Evolutionary conservation across 1,140 invertebrate species (phyloP).

Genomic region (Dolichoris vasculosae): DNA sequence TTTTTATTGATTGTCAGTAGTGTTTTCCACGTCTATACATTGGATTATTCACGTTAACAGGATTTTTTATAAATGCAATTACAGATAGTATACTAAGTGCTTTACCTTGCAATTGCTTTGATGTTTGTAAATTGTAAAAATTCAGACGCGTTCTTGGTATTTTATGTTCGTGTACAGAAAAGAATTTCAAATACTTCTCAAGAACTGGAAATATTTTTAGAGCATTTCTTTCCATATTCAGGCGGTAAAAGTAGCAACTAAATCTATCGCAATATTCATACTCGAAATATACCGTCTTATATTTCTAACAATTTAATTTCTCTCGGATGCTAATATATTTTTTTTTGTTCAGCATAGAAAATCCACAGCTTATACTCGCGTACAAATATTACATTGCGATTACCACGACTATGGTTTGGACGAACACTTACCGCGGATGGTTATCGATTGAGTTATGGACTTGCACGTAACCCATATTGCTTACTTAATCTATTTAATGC

Average conservation of each 20-base stretch:
- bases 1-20: too few species aligned
- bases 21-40: too few species aligned
- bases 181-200: too few species aligned
- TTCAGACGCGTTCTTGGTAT: too few species aligned
- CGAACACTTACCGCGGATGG: not conserved
- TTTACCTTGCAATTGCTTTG: not conserved
- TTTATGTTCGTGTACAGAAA: too few species aligned
- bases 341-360: not conserved
- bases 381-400: not conserved
- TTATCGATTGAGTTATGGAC: not conserved
- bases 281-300: not conserved
- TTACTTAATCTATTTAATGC: conserved; percentile 7
- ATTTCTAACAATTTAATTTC: not conserved
- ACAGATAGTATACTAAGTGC: too few species aligned
- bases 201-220: not conserved
- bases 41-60: too few species aligned
- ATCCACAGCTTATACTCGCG: not conserved
- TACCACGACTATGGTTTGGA: not conserved
- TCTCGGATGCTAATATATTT: not conserved
- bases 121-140: not conserved
- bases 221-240: not conserved
- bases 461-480: not conserved
- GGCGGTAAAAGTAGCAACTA: too few species aligned
- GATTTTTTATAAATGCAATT: too few species aligned
- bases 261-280: not conserved